Conservation (phyloP, 2,888 invertebrate genomes). For the Gasteruption jaculator region DNA sequence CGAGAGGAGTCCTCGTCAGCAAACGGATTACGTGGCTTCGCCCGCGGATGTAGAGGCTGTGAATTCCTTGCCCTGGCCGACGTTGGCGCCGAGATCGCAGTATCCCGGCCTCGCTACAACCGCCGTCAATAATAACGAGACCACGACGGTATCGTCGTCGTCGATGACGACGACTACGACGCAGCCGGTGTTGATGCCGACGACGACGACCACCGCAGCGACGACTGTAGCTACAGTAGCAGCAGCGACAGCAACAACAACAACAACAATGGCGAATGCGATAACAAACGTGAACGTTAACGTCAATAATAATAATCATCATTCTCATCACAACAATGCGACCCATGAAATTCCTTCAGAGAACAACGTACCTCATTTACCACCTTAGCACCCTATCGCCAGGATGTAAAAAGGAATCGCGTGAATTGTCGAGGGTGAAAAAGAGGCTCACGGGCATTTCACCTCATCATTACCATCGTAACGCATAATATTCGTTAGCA, state of each 20-base stretch:
- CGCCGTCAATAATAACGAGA: slow-evolving; percentile 25
- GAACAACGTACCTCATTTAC: slow-evolving; percentile 44
- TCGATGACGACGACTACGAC: slow-evolving; percentile 13
- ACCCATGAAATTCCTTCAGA: slow-evolving; percentile 33
- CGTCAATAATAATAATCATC: slow-evolving; percentile 5
- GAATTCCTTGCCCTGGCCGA: slow-evolving; percentile 23
- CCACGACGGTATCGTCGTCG: slow-evolving; percentile 3
- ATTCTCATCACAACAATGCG: slow-evolving; percentile 12
- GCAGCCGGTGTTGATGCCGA: slow-evolving; percentile 17
- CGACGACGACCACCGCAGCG: slow-evolving; percentile 20
- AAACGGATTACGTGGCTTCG: slow-evolving; percentile 22
- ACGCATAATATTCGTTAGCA: slow-evolving; percentile 42
- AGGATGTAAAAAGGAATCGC: no score
- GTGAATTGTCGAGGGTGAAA: no score
- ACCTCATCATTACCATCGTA: slow-evolving; percentile 27
- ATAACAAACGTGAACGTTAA: slow-evolving; percentile 11
- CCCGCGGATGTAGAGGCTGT: no score
- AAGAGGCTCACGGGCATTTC: no score
- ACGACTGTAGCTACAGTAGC: slow-evolving; percentile 4
- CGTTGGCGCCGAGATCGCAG: slow-evolving; percentile 23
- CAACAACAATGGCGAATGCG: slow-evolving; percentile 10
- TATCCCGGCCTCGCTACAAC: slow-evolving; percentile 28
- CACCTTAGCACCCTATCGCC: slow-evolving; percentile 43
- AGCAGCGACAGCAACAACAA: slow-evolving; percentile 2
- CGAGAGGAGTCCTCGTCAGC: no score